Conservation (phyloP, 1,140 invertebrate genomes). For the fruit fly (Drosophila melanogaster) region Release_6_plus_ISO1_MT NT_037436.4:6309501-6310000, state of each 20-base stretch:
- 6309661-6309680: slow-evolving; percentile 54
- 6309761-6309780: slow-evolving; percentile 17
- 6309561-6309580: slow-evolving; percentile 79
- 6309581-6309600: slow-evolving; percentile 75
- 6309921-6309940: slow-evolving; percentile 64
- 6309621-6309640: slow-evolving; percentile 50
- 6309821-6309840: slow-evolving; percentile 2
- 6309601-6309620: slow-evolving; percentile 57
- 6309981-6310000: slow-evolving; percentile 68
- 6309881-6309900: slow-evolving; percentile 63
- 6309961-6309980: slow-evolving; percentile 73
- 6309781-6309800: slow-evolving; percentile 65
- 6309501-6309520: slow-evolving; percentile 66
- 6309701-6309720: slow-evolving; percentile 68
- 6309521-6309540: slow-evolving; percentile 78
- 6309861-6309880: slow-evolving; percentile 45
- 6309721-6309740: slow-evolving; percentile 28
- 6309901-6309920: slow-evolving; percentile 81
- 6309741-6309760: background rate
- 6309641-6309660: slow-evolving; percentile 72
- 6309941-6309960: slow-evolving; percentile 23
- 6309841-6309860: slow-evolving; percentile 38
- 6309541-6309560: slow-evolving; percentile 74
- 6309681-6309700: slow-evolving; percentile 44
- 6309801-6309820: slow-evolving; percentile 46